Base-by-base conservation (phyloP, 2,888 invertebrate genomes). In the Machimus atricapillus region DNA sequence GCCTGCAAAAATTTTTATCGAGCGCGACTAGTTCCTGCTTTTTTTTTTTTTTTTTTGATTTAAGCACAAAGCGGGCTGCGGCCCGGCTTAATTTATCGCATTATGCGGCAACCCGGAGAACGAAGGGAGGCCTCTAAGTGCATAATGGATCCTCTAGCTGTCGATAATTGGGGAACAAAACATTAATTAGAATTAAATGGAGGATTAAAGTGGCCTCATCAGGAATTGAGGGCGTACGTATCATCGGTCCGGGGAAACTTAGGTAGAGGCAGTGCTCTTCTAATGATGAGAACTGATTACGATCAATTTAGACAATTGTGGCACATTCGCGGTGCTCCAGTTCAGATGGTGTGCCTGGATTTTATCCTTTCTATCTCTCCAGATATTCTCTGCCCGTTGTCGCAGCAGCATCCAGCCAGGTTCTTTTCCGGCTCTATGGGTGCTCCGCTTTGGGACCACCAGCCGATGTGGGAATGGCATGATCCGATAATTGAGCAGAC, bases 121-220 rank as follows among this genome's bases (percentile, higher is more conserved):
- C 31, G 31, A 5, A 58, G 82, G 58, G 66, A 66, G 19, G 19
- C 40, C 16, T 31, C 66, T 82, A 82, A 82, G 37, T 82, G 34
- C 82, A 82, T 82, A 82, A 82, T 82, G 82, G 82, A 82, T 82
- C 82, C 58, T 82, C 82, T 82, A 76, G 40, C 76, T 76, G 82
- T 58, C 58, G 37, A 58, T 82, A 82, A 82, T 82, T 82, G 82
- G 82, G 82, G 82, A 82, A 82, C 82, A 82, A 82, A 82, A 82
- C 82, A 82, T 82, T 82, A 82, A 82, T 82, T 82, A 82, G 82
- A 82, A 82, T 82, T 82, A 82, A 82, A 52, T 82, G 82, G 40
- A 56, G 82, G 82, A 82, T 82, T 82, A 82, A 82, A 82, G 82
- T 82, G 82, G 82, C 82, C 52, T 82, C 82, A 82, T 82, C 82